A percentile compares a stretch with the other conserved stretches of the same genome.
Conservation (phyloP, 2,113 vertebrate species). For the Caranx melampygus region DNA sequence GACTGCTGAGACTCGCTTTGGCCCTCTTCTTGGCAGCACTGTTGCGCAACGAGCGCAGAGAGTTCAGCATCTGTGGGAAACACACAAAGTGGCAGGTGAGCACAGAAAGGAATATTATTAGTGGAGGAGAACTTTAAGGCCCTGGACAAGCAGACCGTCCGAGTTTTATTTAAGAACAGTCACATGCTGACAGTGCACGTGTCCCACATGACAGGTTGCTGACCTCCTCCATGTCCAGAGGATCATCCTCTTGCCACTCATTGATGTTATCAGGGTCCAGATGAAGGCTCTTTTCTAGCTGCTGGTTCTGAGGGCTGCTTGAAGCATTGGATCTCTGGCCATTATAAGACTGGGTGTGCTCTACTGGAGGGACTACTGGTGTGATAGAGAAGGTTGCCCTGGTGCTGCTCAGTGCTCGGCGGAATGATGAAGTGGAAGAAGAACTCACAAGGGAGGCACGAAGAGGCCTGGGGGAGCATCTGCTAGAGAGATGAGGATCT, state of each 20-base stretch:
- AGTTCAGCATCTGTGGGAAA: constrained; percentile 89
- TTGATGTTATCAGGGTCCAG: constrained; percentile 80
- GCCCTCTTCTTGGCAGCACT: constrained; percentile 95
- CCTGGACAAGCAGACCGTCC: not conserved
- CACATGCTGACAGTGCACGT: not conserved
- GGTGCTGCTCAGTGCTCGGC: constrained; percentile 80
- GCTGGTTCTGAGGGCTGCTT: constrained; percentile 70
- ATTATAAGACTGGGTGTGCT: constrained; percentile 72
- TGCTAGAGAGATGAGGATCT: constrained; percentile 55
- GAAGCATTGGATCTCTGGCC: constrained; percentile 71
- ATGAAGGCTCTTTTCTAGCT: constrained; percentile 62
- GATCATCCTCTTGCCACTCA: constrained; percentile 80
- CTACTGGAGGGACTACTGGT: constrained; percentile 71
- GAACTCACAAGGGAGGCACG: constrained; percentile 80
- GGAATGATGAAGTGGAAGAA: constrained; percentile 80
- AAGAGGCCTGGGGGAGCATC: constrained; percentile 79
- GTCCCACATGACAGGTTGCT: constrained; percentile 40
- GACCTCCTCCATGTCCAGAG: constrained; percentile 92
- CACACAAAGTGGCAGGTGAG: not conserved
- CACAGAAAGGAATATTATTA: not conserved
- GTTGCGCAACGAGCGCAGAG: constrained; percentile 88
- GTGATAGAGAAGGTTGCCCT: constrained; percentile 77
- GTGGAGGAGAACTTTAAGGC: not conserved
- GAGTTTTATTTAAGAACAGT: not conserved
- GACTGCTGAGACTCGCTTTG: constrained; percentile 83